Percentiles rank a stretch among this genome's conserved stretches.
Conservation (phyloP, 2,888 invertebrate species). For the Spicauda simplicius region DNA sequence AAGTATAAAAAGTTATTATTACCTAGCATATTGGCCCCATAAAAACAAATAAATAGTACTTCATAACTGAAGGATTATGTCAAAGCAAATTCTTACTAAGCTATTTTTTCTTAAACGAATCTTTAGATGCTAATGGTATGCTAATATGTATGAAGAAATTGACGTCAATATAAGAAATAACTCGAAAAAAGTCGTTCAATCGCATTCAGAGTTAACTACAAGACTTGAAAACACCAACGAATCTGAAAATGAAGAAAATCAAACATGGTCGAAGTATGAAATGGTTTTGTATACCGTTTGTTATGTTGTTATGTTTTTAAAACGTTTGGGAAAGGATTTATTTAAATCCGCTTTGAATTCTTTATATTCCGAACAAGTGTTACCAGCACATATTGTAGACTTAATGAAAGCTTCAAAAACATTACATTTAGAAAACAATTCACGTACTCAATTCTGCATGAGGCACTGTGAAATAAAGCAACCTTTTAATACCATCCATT, state of each 20-base stretch:
- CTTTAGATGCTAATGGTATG: constrained; percentile 38
- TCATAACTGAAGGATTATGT: neutral
- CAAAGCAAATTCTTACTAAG: neutral
- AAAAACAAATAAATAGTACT: constrained; percentile 8
- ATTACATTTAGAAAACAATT: constrained; percentile 54
- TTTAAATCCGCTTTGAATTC: constrained; percentile 53
- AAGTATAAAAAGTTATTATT: no score
- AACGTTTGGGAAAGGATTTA: constrained; percentile 65
- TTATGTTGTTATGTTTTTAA: constrained; percentile 64
- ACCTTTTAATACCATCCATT: constrained; percentile 34
- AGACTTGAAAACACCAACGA: constrained; percentile 43
- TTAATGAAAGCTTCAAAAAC: constrained; percentile 60
- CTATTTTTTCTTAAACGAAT: constrained; percentile 5
- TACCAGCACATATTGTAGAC: constrained; percentile 64
- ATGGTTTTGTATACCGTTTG: constrained; percentile 61
- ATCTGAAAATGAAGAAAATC: constrained; percentile 53
- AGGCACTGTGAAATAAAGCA: constrained; percentile 59
- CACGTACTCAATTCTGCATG: constrained; percentile 55
- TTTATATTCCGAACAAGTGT: constrained; percentile 55
- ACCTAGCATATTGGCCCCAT: no score
- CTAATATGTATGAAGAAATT: constrained; percentile 61
- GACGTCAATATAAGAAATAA: constrained; percentile 56
- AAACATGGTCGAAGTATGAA: constrained; percentile 65
- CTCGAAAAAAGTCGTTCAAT: constrained; percentile 20
- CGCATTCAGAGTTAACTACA: constrained; percentile 41